Percentiles rank a stretch among this genome's conserved stretches.
Conservation (phyloP, 2,113 vertebrate species). For the Eulemur macaco region DNA sequence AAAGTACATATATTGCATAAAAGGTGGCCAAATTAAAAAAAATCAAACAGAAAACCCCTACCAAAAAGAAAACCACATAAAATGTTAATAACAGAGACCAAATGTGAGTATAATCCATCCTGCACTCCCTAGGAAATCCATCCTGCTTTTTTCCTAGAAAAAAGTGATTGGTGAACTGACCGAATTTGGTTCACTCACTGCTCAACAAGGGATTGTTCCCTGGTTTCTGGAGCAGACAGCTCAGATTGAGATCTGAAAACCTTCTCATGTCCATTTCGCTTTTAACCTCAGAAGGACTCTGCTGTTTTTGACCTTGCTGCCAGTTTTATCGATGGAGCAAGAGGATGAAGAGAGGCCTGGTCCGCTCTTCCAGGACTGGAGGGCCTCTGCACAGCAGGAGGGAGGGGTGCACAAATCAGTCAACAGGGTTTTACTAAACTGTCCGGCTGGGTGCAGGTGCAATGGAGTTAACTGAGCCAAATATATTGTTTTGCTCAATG, state of each 20-base stretch:
- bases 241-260: conserved; percentile 4
- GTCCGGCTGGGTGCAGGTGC: neutral
- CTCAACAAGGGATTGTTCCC: neutral
- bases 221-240: neutral
- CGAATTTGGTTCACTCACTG: neutral
- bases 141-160: neutral
- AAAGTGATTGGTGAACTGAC: neutral
- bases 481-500: neutral
- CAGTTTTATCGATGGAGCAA: neutral
- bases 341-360: neutral
- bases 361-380: neutral
- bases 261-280: neutral
- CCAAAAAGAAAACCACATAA: neutral
- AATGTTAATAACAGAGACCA: neutral
- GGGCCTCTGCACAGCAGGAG: neutral
- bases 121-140: neutral
- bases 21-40: neutral
- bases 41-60: neutral
- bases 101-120: neutral
- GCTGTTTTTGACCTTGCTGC: neutral
- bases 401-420: neutral
- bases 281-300: conserved; percentile 2
- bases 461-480: too few species aligned
- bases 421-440: neutral
- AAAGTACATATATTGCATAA: conserved; percentile 63